phyloP scores from a whole-genome alignment of 2,888 invertebrate species.

The Drosophila pseudotakahashii region DNA sequence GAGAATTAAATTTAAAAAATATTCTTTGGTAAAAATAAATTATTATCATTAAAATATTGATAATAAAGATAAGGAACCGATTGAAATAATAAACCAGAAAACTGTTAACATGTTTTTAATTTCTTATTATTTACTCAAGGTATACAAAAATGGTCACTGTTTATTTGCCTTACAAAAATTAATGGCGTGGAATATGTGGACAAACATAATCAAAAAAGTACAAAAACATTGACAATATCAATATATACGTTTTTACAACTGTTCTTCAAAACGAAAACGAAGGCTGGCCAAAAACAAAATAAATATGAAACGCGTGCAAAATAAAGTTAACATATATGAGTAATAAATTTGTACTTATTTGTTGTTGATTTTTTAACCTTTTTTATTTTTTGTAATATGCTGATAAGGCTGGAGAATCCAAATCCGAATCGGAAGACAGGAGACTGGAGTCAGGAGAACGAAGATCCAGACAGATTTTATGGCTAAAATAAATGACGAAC shows the following conservation, averaged over 20 bases:
- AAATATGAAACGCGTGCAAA: background rate
- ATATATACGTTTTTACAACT: conserved; percentile 36
- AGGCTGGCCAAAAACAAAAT: conserved; percentile 6
- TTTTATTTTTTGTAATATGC: conserved; percentile 1
- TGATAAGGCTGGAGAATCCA: conserved; percentile 14
- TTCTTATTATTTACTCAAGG: too few species aligned
- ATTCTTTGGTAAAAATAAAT: too few species aligned
- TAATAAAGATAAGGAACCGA: too few species aligned
- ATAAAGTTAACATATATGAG: conserved; percentile 3
- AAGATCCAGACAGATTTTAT: conserved; percentile 47
- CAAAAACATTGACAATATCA: too few species aligned
- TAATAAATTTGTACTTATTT: conserved; percentile 12
- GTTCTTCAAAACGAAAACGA: conserved; percentile 46
- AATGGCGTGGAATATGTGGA: background rate
- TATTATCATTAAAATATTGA: too few species aligned
- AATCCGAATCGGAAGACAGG: background rate
- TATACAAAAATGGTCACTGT: background rate
- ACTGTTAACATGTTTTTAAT: too few species aligned
- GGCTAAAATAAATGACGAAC: conserved; percentile 41
- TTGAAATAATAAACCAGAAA: too few species aligned
- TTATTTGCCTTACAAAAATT: background rate
- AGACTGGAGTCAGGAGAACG: background rate
- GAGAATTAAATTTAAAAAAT: too few species aligned
- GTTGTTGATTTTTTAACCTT: background rate
- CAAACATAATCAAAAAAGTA: background rate